These are phyloP conservation scores for Trichacis sp. DNA, from an alignment of 2,888 invertebrate genomes.

Conservation along the genomic window DNA sequence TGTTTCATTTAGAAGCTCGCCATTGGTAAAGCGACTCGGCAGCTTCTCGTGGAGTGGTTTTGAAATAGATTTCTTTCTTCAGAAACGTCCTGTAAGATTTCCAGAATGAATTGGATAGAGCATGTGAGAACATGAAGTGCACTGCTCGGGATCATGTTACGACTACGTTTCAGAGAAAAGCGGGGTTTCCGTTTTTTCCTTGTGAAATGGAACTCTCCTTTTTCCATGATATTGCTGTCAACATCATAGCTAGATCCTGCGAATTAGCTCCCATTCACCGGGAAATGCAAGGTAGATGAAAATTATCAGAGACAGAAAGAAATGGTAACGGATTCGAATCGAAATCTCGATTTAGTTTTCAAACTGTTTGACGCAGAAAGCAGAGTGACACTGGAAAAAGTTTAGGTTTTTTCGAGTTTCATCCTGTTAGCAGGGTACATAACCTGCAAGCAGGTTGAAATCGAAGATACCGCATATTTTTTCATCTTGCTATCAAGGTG, in stretches of 20 bases:
- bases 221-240: slow-evolving; percentile 28
- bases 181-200: slow-evolving; percentile 20
- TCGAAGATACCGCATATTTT: too few species aligned
- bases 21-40: slow-evolving; percentile 22
- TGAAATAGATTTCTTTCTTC: slow-evolving; percentile 26
- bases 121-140: slow-evolving; percentile 20
- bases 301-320: slow-evolving; percentile 22
- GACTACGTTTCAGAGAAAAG: slow-evolving; percentile 12
- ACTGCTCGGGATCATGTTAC: slow-evolving; percentile 27
- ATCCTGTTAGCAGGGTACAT: too few species aligned
- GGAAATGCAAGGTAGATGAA: slow-evolving; percentile 12
- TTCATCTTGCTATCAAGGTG: too few species aligned
- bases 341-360: too few species aligned
- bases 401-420: too few species aligned
- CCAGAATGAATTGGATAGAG: slow-evolving; percentile 32
- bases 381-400: too few species aligned
- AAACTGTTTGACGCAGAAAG: too few species aligned
- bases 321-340: slow-evolving; percentile 15
- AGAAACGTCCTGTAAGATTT: slow-evolving; percentile 27
- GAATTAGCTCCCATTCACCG: slow-evolving; percentile 34
- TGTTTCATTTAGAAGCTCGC: slow-evolving; percentile 28
- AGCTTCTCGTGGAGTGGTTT: slow-evolving; percentile 29
- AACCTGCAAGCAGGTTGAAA: too few species aligned
- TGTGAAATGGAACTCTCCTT: slow-evolving; percentile 3
- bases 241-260: slow-evolving; percentile 23